These are phyloP conservation scores for Bibio marci DNA, from an alignment of 2,888 invertebrate species.

Conservation along the genomic window DNA sequence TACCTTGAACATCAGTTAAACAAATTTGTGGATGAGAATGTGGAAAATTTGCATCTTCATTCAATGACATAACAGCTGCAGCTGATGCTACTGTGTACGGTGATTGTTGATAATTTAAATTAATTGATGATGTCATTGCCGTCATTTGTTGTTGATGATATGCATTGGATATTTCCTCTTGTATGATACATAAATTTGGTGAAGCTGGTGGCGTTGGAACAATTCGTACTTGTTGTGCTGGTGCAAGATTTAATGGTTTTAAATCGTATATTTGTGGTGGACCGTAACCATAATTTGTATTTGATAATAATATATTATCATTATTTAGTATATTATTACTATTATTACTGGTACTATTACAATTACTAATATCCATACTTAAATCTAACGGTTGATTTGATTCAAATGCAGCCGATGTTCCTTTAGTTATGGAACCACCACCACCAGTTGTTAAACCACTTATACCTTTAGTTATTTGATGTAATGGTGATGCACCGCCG, in stretches of 20 bases:
- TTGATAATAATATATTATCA: not conserved
- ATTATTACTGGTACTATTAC: not conserved
- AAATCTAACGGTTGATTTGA: conserved; percentile 26
- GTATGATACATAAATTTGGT: conserved; percentile 54
- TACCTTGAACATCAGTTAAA: conserved; percentile 78
- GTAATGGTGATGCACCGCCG: conserved; percentile 38
- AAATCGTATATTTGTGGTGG: conserved; percentile 23
- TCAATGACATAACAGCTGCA: conserved; percentile 6
- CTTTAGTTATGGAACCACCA: conserved; percentile 52
- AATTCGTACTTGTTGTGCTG: conserved; percentile 26
- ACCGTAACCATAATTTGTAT: conserved; percentile 18
- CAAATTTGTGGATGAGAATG: conserved; percentile 69
- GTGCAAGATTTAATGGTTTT: conserved; percentile 27
- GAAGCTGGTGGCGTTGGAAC: conserved; percentile 29
- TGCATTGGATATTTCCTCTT: conserved; percentile 39
- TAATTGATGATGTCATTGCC: conserved; percentile 11
- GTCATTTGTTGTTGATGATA: conserved; percentile 25
- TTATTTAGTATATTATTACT: conserved; percentile 11
- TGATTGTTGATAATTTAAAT: conserved; percentile 8
- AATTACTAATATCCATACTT: conserved; percentile 20
- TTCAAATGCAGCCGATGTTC: conserved; percentile 40
- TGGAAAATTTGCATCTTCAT: conserved; percentile 14
- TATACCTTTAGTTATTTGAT: conserved; percentile 49
- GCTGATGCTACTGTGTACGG: conserved; percentile 17
- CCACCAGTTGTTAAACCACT: conserved; percentile 53